Evolutionary conservation across 2,113 vertebrate species (phyloP), one percentile per base, ranked within the genome.

Genomic region (Periophthalmodon schlosseri): DNA sequence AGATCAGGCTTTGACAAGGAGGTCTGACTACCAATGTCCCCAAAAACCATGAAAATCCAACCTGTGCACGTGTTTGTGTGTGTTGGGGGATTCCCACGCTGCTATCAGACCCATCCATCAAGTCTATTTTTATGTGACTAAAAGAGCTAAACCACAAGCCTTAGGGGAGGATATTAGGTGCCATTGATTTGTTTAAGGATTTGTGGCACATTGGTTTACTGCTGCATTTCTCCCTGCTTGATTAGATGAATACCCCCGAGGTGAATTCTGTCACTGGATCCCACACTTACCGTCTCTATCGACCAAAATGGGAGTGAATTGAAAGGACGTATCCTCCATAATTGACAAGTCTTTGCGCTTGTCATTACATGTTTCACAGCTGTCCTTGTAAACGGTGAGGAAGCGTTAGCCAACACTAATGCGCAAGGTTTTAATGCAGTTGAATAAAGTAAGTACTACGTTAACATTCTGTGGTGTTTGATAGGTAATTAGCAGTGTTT

Each of bases 121-220:
- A 82, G 87, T 80, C 80, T 87, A 74, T 85, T 88, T 91, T 89
- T 91, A 88, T 79, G 79, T 78, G 80, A 78, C 75, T 88, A 75
- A 88, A 60, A 85, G 80, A 86, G 84, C 78, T 86, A 83, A 86
- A 86, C 78, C 86, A 75, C 84, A 87, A 79, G 81, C 81, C 85
- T 81, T 67, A 44, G 76, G 85, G 60, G 78, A 88, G 83, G 79
- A 89, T 86, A 87, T 89, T 86, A 88, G 81, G 78, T 73, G 71
- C 77, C 78, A 91, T 80, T 88, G 85, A 92, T 90, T 80, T 84
- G 86, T 88, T 91, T 84, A 86, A 89, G 86, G 86, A 91, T 89
- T 86, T 85, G 86, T 85, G 80, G 78, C 47, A 1, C 87, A 90
- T 89, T 84, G 80, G 86, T 88, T 93, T 87, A 82, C 80, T 84